phyloP scores from a whole-genome alignment of 1,140 invertebrate genomes.

The Drosophila micromelanica region DNA sequence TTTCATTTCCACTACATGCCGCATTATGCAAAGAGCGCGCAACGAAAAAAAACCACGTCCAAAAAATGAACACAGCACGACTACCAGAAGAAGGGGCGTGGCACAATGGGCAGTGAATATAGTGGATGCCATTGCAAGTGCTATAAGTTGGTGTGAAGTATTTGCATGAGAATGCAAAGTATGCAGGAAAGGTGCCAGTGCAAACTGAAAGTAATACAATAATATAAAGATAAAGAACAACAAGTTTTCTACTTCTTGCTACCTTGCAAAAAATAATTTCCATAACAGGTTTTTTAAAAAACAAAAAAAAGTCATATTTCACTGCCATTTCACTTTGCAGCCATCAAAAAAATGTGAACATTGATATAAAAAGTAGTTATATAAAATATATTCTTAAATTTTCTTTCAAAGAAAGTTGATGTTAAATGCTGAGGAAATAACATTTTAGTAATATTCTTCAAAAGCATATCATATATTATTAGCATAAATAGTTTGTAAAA shows the following conservation, averaged over 20 bases:
- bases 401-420: too few species aligned
- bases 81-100: neutral
- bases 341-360: too few species aligned
- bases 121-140: constrained; percentile 66
- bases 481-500: too few species aligned
- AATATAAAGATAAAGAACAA: constrained; percentile 28
- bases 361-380: too few species aligned
- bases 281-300: neutral
- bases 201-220: constrained; percentile 41
- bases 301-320: too few species aligned
- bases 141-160: constrained; percentile 72
- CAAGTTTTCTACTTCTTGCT: constrained; percentile 10
- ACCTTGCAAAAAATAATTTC: constrained; percentile 15
- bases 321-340: too few species aligned
- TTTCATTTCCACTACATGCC: constrained; percentile 50
- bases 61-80: constrained; percentile 15
- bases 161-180: constrained; percentile 75
- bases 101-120: constrained; percentile 46
- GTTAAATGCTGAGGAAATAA: too few species aligned
- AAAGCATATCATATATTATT: too few species aligned
- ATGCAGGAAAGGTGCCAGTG: constrained; percentile 41
- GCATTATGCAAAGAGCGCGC: constrained; percentile 57
- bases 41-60: neutral
- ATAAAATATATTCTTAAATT: too few species aligned
- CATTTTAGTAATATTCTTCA: too few species aligned